These are phyloP conservation scores for Loxodonta africana DNA, from an alignment of 2,113 vertebrate species.

Conservation along the genomic window DNA sequence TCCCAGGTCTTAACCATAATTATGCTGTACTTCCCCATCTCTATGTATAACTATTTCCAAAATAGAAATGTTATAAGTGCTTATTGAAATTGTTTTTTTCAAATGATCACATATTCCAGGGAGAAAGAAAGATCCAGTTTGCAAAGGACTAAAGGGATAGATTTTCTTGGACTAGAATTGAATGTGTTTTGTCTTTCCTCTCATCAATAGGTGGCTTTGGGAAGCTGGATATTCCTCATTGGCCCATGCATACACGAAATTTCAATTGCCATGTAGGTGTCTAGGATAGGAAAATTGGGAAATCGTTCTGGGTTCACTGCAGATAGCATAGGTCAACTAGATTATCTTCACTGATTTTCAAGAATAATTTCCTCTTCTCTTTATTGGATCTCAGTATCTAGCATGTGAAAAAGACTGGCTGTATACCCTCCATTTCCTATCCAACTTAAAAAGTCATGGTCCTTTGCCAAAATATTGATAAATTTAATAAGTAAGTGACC, in stretches of 20 bases:
- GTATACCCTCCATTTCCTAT: not conserved
- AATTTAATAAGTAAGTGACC: not conserved
- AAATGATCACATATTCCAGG: not conserved
- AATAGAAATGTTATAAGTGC: not conserved
- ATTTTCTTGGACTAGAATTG: not conserved
- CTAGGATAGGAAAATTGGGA: not conserved
- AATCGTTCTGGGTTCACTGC: not conserved
- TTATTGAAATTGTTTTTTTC: not conserved
- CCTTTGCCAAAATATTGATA: constrained; percentile 58
- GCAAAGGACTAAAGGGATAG: not conserved
- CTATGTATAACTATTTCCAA: not conserved
- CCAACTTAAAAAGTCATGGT: not conserved
- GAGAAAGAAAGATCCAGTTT: constrained; percentile 25
- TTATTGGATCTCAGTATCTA: not conserved
- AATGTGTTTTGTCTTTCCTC: not conserved
- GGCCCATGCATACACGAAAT: not conserved
- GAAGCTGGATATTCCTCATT: not conserved
- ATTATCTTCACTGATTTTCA: not conserved
- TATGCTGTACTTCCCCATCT: not conserved
- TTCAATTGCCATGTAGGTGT: not conserved
- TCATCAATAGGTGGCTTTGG: not conserved
- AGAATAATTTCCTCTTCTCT: constrained; percentile 10
- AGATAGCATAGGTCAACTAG: not conserved
- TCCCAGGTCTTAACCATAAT: not conserved
- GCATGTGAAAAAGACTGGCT: not conserved